Evolutionary conservation across 2,888 invertebrate genomes (phyloP).

Genomic region (Lasioglossum calceatum): DNA sequence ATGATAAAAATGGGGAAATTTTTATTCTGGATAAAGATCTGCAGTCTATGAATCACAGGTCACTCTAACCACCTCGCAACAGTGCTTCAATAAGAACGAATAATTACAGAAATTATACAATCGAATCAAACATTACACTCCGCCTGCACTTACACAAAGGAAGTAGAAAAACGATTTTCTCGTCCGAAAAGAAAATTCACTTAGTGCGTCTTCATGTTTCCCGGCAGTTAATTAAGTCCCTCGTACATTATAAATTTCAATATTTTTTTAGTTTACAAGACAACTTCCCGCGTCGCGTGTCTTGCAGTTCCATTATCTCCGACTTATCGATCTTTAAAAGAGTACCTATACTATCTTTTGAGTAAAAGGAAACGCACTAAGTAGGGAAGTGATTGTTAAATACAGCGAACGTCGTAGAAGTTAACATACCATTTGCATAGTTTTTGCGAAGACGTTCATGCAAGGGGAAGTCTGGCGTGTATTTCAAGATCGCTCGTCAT

Average conservation of each 20-base stretch:
- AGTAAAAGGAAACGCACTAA: not conserved
- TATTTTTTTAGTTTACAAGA: not conserved
- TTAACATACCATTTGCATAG: slow-evolving; percentile 5
- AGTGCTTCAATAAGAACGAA: too few relatives aligned
- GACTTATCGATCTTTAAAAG: not conserved
- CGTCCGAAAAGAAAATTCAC: not conserved
- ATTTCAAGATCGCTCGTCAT: not conserved
- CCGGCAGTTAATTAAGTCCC: not conserved
- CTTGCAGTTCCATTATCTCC: not conserved
- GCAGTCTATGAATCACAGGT: too few relatives aligned
- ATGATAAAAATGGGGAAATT: too few relatives aligned
- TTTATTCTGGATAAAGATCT: too few relatives aligned
- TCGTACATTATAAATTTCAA: not conserved
- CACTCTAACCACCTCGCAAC: not conserved
- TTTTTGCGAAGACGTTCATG: not conserved
- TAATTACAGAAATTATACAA: not conserved
- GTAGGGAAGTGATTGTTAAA: not conserved
- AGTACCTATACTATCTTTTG: not conserved
- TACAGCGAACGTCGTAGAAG: not conserved
- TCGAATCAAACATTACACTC: not conserved
- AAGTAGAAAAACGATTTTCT: not conserved
- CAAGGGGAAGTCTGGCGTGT: not conserved
- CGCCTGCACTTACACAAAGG: not conserved
- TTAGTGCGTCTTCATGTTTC: not conserved
- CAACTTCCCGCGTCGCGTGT: not conserved